A percentile compares a stretch with the other conserved stretches of the same genome.
Conservation (phyloP, 2,113 vertebrate genomes). For the Vulpes lagopus region DNA sequence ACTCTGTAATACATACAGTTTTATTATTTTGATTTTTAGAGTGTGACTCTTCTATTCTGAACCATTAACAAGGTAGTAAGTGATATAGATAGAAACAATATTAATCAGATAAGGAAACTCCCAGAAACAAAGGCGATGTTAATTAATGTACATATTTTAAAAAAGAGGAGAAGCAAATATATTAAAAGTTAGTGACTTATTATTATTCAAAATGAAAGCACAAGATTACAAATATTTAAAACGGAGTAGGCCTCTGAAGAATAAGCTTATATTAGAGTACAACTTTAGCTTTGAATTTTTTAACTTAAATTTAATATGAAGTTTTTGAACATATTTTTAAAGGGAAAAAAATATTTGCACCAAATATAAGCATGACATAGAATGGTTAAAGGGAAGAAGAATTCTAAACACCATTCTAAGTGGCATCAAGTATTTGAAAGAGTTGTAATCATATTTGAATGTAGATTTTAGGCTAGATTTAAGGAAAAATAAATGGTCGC, state of each 20-base stretch:
- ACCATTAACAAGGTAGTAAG: not conserved
- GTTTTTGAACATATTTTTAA: constrained; percentile 9
- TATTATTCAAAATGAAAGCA: constrained; percentile 43
- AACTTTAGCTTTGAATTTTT: not conserved
- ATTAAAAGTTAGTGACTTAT: not conserved
- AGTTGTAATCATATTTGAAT: not conserved
- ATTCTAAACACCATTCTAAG: not conserved
- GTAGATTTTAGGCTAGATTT: not conserved
- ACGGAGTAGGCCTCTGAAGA: not conserved
- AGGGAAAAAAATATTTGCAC: constrained; percentile 12
- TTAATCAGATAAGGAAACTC: not conserved
- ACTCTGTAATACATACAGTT: not conserved
- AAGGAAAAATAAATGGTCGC: not conserved
- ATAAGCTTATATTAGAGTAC: not conserved
- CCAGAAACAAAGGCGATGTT: not conserved
- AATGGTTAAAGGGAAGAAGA: not conserved
- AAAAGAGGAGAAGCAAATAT: constrained; percentile 31
- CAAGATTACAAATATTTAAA: constrained; percentile 3
- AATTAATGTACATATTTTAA: not conserved
- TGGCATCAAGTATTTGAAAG: not conserved
- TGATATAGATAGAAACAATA: not conserved
- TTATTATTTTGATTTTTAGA: not conserved
- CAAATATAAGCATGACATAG: not conserved
- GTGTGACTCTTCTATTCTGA: not conserved
- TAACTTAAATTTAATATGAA: constrained; percentile 2